phyloP scores from a whole-genome alignment of 2,797 vertebrate genomes.

The Orestias chungarensis region DNA sequence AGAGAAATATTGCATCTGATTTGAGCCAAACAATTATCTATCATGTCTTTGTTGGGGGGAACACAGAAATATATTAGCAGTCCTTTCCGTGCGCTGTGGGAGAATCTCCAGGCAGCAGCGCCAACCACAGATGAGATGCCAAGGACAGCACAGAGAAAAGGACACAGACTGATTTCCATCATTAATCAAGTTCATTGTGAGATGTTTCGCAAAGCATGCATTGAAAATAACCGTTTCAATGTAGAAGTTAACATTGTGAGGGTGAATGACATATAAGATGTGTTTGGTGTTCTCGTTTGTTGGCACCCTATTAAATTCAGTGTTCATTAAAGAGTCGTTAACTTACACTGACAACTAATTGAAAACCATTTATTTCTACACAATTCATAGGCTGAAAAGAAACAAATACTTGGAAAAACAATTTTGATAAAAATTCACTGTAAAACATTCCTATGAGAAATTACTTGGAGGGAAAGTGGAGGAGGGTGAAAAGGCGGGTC shows the following conservation, averaged over 20 bases:
- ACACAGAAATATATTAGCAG: neutral
- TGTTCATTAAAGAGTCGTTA: neutral
- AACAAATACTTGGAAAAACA: neutral
- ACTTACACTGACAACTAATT: neutral
- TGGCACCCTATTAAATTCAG: neutral
- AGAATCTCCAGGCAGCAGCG: neutral
- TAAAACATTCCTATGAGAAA: neutral
- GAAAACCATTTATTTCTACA: neutral
- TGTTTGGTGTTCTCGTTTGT: neutral
- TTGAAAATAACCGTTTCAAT: neutral
- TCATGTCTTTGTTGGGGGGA: neutral
- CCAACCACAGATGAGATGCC: neutral
- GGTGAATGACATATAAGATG: neutral
- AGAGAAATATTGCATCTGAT: neutral
- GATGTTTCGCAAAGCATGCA: neutral
- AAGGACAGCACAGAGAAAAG: slow-evolving; percentile 1
- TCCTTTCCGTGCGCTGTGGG: neutral
- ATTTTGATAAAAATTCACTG: too few relatives aligned
- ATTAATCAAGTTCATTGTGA: neutral
- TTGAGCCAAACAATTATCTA: slow-evolving; percentile 5
- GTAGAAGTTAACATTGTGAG: neutral
- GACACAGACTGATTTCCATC: neutral
- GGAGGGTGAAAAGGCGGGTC: too few relatives aligned
- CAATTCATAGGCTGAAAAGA: neutral
- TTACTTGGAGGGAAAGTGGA: neutral